phyloP scores from a whole-genome alignment of 35 echinoderm and acorn worm genomes.

The Stichopus chloronotus region DNA sequence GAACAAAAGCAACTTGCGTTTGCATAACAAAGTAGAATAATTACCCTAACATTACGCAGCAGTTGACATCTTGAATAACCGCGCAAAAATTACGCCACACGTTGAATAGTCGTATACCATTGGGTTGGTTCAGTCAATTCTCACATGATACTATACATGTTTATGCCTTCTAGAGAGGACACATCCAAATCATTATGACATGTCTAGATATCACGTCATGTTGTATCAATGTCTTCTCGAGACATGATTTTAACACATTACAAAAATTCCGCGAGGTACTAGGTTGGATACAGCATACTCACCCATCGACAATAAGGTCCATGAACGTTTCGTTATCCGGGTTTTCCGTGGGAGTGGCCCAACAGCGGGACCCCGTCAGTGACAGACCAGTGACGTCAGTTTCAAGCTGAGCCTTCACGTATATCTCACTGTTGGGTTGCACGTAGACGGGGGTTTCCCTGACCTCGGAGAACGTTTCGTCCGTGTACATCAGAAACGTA shows the following conservation, averaged over 20 bases:
- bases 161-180: too few relatives aligned
- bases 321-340: not conserved
- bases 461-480: not conserved
- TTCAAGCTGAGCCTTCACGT: conserved; percentile 7
- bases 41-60: too few relatives aligned
- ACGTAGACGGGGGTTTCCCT: not conserved
- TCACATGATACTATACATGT: too few relatives aligned
- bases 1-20: too few relatives aligned
- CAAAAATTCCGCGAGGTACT: not conserved
- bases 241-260: not conserved
- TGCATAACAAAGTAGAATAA: too few relatives aligned
- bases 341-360: conserved; percentile 23
- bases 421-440: not conserved
- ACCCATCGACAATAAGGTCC: conserved; percentile 4
- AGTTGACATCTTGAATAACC: too few relatives aligned
- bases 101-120: too few relatives aligned
- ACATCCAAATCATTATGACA: too few relatives aligned
- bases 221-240: too few relatives aligned
- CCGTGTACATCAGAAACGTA: not conserved
- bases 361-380: not conserved
- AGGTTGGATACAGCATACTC: not conserved
- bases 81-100: too few relatives aligned
- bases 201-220: too few relatives aligned
- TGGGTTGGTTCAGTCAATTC: too few relatives aligned
- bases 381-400: not conserved